Evolutionary conservation across 2,113 vertebrate genomes (phyloP), one percentile per base, ranked within the genome.

Genomic region (Gopherus flavomarginatus): DNA sequence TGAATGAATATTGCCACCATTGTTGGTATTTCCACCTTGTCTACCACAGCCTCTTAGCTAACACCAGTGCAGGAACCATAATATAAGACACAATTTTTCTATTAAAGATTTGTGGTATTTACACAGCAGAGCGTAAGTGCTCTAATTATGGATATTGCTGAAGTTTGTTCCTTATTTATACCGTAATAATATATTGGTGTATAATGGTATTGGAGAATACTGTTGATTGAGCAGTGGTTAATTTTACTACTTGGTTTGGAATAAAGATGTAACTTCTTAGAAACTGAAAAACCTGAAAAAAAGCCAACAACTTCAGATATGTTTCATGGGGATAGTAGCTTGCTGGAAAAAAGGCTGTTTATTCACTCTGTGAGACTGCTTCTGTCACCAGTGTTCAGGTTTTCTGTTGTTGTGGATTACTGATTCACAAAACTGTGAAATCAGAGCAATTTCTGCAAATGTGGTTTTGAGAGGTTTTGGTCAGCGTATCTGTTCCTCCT

Each of bases 121-220:
- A 31, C 47, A 42, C 44, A 57, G 91, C 47, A 31, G 83, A 90
- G 91, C 21, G 21, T 26, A 89, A 90, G 6, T 65, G 87, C 56
- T 92, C 2, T 69, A 92, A 93, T 95, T 93, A 81, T 29, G 42
- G 59, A 24, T 49, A 35, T 81, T 94, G 79, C 75, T 92, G 3
- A 83, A 94, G 47, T 85, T 87, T 31, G n/a, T 75, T 93, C 11
- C 31, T 83, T 91, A 75, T 86, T 92, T 91, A 77, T 81, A 59
- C 42, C 10, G 2, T 62, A 94, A 78, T 42, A 49, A 62, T 31
- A 8, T 47, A 29, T 35, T 75, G 81, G 83, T 35, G 11, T 5
- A 79, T 13, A 88, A 2, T 86, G 72, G 59, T 94, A 88, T 89
- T 75, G 81, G 26, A 93, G 53, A 92, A 16, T 72, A 26, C 42